These are phyloP conservation scores for Euclidia mi DNA, from an alignment of 2,888 invertebrate species.

Conservation along the genomic window DNA sequence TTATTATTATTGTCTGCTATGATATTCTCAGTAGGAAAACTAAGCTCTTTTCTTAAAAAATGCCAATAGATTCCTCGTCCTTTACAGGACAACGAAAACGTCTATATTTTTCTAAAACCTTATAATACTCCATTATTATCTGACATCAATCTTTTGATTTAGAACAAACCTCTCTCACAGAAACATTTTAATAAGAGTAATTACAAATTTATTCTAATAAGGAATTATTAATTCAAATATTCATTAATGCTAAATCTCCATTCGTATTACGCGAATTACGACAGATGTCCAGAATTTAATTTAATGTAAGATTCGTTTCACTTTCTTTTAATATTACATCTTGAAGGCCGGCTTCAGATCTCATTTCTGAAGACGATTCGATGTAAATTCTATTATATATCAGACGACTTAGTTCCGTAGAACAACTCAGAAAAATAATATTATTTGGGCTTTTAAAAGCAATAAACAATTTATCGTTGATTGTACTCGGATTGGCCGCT, in stretches of 20 bases:
- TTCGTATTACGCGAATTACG: conserved; percentile 73
- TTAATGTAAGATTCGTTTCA: conserved; percentile 78
- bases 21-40: no score
- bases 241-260: conserved; percentile 78
- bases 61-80: no score
- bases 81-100: no score
- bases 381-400: conserved; percentile 77
- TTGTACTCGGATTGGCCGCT: conserved; percentile 25
- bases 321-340: conserved; percentile 82
- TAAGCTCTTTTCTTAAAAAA: no score
- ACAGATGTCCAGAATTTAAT: conserved; percentile 86
- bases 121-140: no score
- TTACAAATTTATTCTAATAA: conserved; percentile 59
- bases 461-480: conserved; percentile 64
- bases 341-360: conserved; percentile 61
- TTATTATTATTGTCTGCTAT: no score
- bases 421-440: conserved; percentile 62
- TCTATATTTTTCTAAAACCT: no score
- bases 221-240: conserved; percentile 75
- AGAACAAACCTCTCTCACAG: conserved; percentile 11
- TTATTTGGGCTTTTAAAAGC: conserved; percentile 59
- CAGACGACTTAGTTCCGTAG: conserved; percentile 58
- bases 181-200: conserved; percentile 42
- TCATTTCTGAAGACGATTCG: conserved; percentile 70
- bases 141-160: no score